Conservation (phyloP, 2,113 vertebrate species). For the Brienomyrus longianalis region DNA sequence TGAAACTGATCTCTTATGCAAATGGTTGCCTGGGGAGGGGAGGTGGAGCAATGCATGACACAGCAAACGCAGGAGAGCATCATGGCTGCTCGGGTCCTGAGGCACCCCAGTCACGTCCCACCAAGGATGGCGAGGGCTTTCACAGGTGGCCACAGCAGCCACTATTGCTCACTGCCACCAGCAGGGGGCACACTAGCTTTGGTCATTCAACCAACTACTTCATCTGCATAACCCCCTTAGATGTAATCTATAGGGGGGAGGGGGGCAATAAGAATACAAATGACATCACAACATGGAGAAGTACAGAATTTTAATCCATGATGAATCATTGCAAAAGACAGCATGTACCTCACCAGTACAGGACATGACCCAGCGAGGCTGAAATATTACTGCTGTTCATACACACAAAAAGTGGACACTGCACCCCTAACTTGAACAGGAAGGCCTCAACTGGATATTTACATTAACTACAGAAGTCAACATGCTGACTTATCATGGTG, state of each 20-base stretch:
- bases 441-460: conserved; percentile 4
- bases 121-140: neutral
- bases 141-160: neutral
- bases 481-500: neutral
- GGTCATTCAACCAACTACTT: neutral
- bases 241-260: neutral
- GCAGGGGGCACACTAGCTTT: neutral
- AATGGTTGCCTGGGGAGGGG: neutral
- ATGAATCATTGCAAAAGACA: neutral
- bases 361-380: neutral
- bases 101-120: neutral
- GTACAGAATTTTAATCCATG: neutral
- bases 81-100: too few species aligned
- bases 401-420: neutral
- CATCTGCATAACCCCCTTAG: neutral
- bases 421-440: neutral
- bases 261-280: neutral
- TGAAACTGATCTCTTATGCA: neutral
- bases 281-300: neutral
- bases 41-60: neutral
- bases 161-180: neutral
- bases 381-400: neutral
- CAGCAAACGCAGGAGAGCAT: neutral
- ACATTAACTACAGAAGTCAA: neutral
- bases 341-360: neutral